Evolutionary conservation across 1,140 invertebrate genomes (phyloP).

Genomic region (Hesperophylax magnus): DNA sequence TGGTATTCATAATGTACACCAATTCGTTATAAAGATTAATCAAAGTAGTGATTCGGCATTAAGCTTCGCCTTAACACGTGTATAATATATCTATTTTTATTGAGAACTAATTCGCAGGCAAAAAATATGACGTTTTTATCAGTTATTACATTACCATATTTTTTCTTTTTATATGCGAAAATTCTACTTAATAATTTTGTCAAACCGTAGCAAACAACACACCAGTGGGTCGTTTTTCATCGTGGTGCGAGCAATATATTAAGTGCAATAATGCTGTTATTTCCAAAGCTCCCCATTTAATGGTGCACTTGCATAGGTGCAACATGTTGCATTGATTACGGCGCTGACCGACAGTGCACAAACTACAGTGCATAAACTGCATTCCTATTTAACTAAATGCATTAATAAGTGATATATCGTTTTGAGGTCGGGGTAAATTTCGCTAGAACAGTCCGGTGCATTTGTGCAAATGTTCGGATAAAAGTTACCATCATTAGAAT

Average conservation of each 20-base stretch:
- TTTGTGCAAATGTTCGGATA: not conserved
- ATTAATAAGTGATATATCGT: slow-evolving; percentile 38
- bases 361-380: slow-evolving; percentile 49
- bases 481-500: no score
- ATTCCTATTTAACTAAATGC: slow-evolving; percentile 40
- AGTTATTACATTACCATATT: no score
- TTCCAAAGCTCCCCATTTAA: slow-evolving; percentile 29
- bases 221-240: slow-evolving; percentile 23
- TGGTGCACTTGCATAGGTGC: slow-evolving; percentile 30
- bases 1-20: no score
- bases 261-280: slow-evolving; percentile 30
- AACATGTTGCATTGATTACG: slow-evolving; percentile 48
- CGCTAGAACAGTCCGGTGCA: not conserved
- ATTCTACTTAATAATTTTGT: not conserved
- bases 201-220: not conserved
- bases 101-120: no score
- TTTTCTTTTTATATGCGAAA: not conserved
- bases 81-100: no score
- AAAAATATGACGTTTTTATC: no score
- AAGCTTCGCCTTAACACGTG: no score
- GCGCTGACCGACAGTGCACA: slow-evolving; percentile 39
- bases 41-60: no score
- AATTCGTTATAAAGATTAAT: no score
- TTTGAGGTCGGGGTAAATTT: slow-evolving; percentile 34
- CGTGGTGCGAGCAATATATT: slow-evolving; percentile 9